Evolutionary conservation across 1,140 invertebrate genomes (phyloP).

Genomic region (Antheraea pernyi): DNA sequence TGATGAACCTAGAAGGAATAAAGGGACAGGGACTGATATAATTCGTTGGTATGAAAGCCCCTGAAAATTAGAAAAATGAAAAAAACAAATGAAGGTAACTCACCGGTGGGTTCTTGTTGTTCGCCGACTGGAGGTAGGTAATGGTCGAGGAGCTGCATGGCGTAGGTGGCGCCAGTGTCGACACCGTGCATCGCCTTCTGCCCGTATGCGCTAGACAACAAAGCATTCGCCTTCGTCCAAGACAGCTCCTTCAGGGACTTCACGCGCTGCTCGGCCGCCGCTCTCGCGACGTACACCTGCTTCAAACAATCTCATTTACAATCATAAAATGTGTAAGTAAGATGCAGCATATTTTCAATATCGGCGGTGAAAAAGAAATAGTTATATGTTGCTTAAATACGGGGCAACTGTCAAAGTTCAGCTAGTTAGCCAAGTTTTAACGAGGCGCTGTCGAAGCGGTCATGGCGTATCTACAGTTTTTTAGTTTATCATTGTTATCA

Average conservation of each 20-base stretch:
- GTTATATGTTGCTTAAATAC: too few relatives aligned
- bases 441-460: too few relatives aligned
- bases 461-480: too few relatives aligned
- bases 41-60: background rate
- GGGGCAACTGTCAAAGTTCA: too few relatives aligned
- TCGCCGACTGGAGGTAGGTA: conserved; percentile 82
- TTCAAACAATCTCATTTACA: background rate
- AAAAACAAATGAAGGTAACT: conserved; percentile 14
- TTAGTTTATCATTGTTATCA: too few relatives aligned
- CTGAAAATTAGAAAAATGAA: too few relatives aligned
- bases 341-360: too few relatives aligned
- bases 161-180: conserved; percentile 81
- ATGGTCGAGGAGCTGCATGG: conserved; percentile 83
- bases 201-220: conserved; percentile 83
- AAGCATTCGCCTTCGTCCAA: conserved; percentile 85
- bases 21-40: too few relatives aligned
- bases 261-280: conserved; percentile 81
- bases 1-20: too few relatives aligned
- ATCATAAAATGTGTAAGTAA: too few relatives aligned
- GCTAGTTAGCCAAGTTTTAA: too few relatives aligned
- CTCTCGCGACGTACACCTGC: conserved; percentile 78
- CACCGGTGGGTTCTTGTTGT: conserved; percentile 65
- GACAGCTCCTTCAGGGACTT: conserved; percentile 82
- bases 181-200: conserved; percentile 82
- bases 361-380: too few relatives aligned